Evolutionary conservation across 2,113 vertebrate genomes (phyloP), one percentile per base, ranked within the genome.

Genomic region (Capreolus pygargus): DNA sequence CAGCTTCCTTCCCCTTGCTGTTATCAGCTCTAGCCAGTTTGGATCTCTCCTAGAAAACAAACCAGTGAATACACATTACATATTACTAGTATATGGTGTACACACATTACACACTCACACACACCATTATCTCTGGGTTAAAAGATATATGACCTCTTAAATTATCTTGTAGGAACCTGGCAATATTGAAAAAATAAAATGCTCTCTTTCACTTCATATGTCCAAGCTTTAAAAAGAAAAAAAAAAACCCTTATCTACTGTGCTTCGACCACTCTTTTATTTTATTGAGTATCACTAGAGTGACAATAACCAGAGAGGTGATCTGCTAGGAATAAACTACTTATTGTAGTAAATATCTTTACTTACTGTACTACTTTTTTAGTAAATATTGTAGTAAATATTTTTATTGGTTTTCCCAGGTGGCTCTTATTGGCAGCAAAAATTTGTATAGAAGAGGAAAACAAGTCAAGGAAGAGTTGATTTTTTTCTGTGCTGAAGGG

Each of bases 181-280:
- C 15, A 96, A 67, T 86, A 89, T 19, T 78, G 30, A 95, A 86
- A 95, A 94, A 74, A 43, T 89, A 81, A 95, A 95, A 88, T 54
- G 14, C 1, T 36, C 1, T 39, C 23, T 88, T 96, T 92, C 0
- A 57, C 39, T 87, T 96, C 25, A 70, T 74, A 67, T 81, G 58
- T n/a, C n/a, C 33, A 76, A 58, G 82, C 43, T 95, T 86, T 6
- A 28, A 95, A 74, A 58, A 39, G 14, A 54, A 14, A 27, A 50
- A 14, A 27, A 50, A 39, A 70, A 36, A 21, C 9, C 21, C 8
- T 87, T 43, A 33, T 36, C 74, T 84, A 33, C 21, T 83, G 27
- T 78, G 52, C 79, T 90, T 89, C n/a, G 87, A n/a, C 43, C 89
- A 28, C 25, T 81, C 21, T 8, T 83, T 97, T 93, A 79, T 76